Evolutionary conservation across 1,140 invertebrate genomes (phyloP), one percentile per base, ranked within the genome.

Genomic region (Zelostemma sp.): DNA sequence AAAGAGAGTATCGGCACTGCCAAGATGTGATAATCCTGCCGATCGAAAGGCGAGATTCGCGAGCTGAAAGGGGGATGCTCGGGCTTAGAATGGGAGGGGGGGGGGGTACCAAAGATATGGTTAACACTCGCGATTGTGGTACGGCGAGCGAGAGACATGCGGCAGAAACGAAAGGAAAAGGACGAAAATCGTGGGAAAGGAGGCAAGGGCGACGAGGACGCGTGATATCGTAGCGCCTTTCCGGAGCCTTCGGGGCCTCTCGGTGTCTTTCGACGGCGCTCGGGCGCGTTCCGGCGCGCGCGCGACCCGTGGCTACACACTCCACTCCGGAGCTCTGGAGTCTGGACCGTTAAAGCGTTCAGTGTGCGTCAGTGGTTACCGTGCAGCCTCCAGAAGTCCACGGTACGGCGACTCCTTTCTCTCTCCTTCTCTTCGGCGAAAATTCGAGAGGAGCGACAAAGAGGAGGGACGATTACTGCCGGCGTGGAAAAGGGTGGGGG

Each of bases 261-360:
- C 67, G 67, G 5, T 0, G 0, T 1, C 12, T 17, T n/a, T 65
- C 68, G 68, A 61, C 0, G 1, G 5, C 18, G 12, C 11, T 61
- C 68, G 61, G 57, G 49, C 68, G 58, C 62, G 68, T 62, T 70
- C 62, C 61, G 68, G 68, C 68, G 68, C 68, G 68, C 68, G 68
- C 68, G 62, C 61, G 68, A 60, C 68, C 62, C 68, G 68, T 65
- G 68, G 61, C 67, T 69, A 50, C 51, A 6, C n/a, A n/a, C n/a
- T n/a, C n/a, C n/a, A n/a, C n/a, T n/a, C 35, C n/a, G n/a, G n/a
- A n/a, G n/a, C n/a, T n/a, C n/a, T n/a, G n/a, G n/a, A n/a, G n/a
- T 57, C 59, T 69, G 60, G 55, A 69, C 60, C 66, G 48, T 50
- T 63, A 55, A 47, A 59, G 50, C 55, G n/a, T n/a, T n/a, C n/a